Evolutionary conservation across 2,797 vertebrate species (phyloP).

Genomic region (Tadarida brasiliensis): DNA sequence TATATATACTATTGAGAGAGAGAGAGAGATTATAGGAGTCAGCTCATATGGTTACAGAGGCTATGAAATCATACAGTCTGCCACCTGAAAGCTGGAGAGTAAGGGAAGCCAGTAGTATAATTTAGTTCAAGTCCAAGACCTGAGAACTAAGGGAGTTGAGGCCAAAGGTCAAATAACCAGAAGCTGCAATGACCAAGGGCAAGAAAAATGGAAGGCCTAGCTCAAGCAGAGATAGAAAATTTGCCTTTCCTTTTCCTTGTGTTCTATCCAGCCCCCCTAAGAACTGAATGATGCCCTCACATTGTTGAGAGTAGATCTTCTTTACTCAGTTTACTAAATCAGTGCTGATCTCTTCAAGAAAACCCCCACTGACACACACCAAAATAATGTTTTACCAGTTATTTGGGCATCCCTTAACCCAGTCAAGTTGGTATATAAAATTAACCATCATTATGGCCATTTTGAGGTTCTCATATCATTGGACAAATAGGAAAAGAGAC

Average conservation of each 20-base stretch:
- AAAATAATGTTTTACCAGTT: not conserved
- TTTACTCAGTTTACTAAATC: not conserved
- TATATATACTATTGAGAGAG: not conserved
- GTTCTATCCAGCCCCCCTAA: not conserved
- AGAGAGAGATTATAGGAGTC: not conserved
- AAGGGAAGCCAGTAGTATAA: not conserved
- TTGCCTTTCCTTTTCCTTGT: not conserved
- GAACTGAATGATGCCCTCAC: not conserved
- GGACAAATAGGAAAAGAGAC: not conserved
- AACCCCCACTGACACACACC: not conserved
- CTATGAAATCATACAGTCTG: not conserved
- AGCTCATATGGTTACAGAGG: not conserved
- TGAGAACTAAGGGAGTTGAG: not conserved
- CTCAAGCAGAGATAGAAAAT: not conserved
- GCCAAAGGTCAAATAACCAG: not conserved
- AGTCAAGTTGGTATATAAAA: not conserved
- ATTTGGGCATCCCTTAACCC: not conserved
- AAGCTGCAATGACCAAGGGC: not conserved
- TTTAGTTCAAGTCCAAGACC: not conserved
- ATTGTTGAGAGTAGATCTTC: not conserved
- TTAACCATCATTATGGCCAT: not conserved
- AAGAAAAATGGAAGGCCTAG: not conserved
- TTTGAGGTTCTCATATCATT: not conserved
- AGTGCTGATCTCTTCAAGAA: not conserved
- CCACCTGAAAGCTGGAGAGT: not conserved